Base-by-base conservation (phyloP, 2,797 vertebrate species). In the Etheostoma nigrum region DNA sequence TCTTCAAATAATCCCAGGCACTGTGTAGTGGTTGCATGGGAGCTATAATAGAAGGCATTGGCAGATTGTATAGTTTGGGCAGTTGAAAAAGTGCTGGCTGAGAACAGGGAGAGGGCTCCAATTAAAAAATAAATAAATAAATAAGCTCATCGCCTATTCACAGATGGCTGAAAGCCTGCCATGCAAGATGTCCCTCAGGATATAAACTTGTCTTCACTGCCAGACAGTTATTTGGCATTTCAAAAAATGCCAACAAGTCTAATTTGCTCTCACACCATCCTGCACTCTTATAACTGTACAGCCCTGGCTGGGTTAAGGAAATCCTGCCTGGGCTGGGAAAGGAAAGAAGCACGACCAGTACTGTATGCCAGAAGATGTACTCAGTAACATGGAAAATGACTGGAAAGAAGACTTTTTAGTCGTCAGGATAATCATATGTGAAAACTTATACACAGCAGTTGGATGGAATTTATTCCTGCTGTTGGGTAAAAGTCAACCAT, bases 101-200 rank as follows among this genome's bases (percentile, higher is more conserved):
- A 54, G 68, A 82, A 82, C 62, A 65, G 36, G 49, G 77, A 76
- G 67, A 72, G 51, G 36, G 51, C 79, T 60, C 72, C 86, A 84
- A 92, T 84, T 86, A 90, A 87, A 86, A 90, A 88, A 88, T 88
- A 87, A 92, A 88, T 78, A 85, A 89, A 85, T 76, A 85, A 88
- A 87, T 75, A 78, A 81, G 63, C 64, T 18, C 51, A 65, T 76
- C n/a, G 60, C 78, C 78, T 67, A 82, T 81, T 85, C 92, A 86
- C 93, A 94, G 93, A 93, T 92, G 89, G 92, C 84, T 83, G 90
- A 85, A 64, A 76, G 79, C 59, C 88, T 92, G 90, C 92, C 90
- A 90, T 89, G 89, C 83, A 89, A 91, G 79, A 88, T 83, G 72
- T 92, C 90, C 90, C 90, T 74, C 9, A 85, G 91, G 90, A 90